Conservation (phyloP, 2,113 vertebrate genomes). For the Gymnocephalus cernua region DNA sequence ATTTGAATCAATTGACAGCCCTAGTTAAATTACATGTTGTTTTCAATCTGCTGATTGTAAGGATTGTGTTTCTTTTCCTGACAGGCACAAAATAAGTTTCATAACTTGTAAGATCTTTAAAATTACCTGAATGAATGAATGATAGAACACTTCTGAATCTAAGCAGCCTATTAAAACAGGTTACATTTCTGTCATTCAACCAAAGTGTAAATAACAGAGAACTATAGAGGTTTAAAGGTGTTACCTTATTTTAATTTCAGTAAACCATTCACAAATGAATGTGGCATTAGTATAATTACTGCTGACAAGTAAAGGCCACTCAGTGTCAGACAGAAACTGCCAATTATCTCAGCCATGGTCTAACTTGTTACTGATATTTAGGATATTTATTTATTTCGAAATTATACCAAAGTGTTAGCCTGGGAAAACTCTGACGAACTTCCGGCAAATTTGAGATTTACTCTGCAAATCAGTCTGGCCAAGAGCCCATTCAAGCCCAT, state of each 20-base stretch:
- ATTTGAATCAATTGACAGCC: too few relatives aligned
- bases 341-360: neutral
- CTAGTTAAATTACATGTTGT: too few relatives aligned
- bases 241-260: neutral
- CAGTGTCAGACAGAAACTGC: neutral
- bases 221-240: neutral
- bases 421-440: too few relatives aligned
- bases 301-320: conserved; percentile 8
- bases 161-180: neutral
- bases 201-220: neutral
- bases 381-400: neutral
- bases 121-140: neutral
- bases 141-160: conserved; percentile 12
- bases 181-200: neutral
- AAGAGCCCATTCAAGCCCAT: too few relatives aligned
- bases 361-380: neutral
- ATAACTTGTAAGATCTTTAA: too few relatives aligned
- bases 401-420: neutral
- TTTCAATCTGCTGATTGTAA: too few relatives aligned
- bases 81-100: too few relatives aligned
- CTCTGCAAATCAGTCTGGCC: too few relatives aligned
- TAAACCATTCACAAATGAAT: conserved; percentile 19
- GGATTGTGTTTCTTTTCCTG: too few relatives aligned
- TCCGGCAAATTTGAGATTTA: too few relatives aligned
- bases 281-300: neutral